Percentiles rank a stretch among this genome's conserved stretches.
These are phyloP conservation scores for Asteroscopus sphinx DNA, from an alignment of 2,888 invertebrate genomes.

Conservation along the genomic window DNA sequence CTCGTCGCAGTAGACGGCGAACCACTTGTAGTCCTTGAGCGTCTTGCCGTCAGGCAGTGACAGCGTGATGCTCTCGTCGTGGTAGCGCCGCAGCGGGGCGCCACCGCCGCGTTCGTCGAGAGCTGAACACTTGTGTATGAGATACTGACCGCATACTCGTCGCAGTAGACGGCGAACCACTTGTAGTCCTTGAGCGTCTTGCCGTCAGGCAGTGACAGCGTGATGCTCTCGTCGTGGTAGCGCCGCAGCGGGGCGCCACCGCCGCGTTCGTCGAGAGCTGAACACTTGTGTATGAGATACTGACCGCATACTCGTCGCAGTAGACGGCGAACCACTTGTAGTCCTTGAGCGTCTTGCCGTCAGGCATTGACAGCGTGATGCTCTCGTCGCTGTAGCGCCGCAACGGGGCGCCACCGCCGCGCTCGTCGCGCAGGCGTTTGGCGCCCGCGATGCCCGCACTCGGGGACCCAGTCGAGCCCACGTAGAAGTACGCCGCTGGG, in stretches of 20 bases:
- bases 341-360: conserved; percentile 95
- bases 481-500: conserved; percentile 97
- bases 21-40: too few relatives aligned
- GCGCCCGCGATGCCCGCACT: conserved; percentile 88
- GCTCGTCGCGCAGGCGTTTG: conserved; percentile 94
- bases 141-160: conserved; percentile 94
- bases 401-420: conserved; percentile 94
- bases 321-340: conserved; percentile 97
- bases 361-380: conserved; percentile 95
- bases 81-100: too few relatives aligned
- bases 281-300: conserved; percentile 70
- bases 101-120: too few relatives aligned
- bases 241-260: conserved; percentile 93
- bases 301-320: conserved; percentile 97
- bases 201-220: conserved; percentile 96
- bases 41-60: too few relatives aligned
- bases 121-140: background rate
- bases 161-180: conserved; percentile 98
- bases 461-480: conserved; percentile 92
- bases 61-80: too few relatives aligned
- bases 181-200: conserved; percentile 94
- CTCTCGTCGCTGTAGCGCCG: conserved; percentile 95
- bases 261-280: too few relatives aligned
- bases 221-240: conserved; percentile 95
- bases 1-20: too few relatives aligned